Evolutionary conservation across 2,797 vertebrate genomes (phyloP).

Genomic region (Enteromius treurensis): DNA sequence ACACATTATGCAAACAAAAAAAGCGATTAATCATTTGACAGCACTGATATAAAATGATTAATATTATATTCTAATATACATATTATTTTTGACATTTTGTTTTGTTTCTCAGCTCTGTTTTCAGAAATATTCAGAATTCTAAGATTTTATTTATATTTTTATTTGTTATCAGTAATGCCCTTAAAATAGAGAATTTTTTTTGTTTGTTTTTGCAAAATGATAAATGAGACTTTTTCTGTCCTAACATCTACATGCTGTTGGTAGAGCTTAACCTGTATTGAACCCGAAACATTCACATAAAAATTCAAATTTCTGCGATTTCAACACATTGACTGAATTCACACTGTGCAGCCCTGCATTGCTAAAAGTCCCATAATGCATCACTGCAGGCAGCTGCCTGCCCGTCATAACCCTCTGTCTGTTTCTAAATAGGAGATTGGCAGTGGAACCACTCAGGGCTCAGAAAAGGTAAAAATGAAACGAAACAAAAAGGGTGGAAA

Average conservation of each 20-base stretch:
- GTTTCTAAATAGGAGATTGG: constrained; percentile 71
- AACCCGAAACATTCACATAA: not conserved
- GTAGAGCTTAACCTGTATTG: constrained; percentile 7
- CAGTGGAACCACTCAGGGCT: constrained; percentile 67
- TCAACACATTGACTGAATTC: not conserved
- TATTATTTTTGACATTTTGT: not conserved
- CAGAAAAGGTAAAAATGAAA: constrained; percentile 66
- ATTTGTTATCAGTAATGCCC: not conserved
- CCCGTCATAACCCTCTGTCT: constrained; percentile 67
- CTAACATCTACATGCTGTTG: not conserved
- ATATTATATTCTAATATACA: not conserved
- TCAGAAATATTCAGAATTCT: too few species aligned
- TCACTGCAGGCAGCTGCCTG: constrained; percentile 44
- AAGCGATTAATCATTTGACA: too few species aligned
- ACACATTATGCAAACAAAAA: too few species aligned
- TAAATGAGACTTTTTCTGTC: not conserved
- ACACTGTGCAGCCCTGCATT: not conserved
- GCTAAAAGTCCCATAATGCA: constrained; percentile 34
- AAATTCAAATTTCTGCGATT: not conserved
- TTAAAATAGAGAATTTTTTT: not conserved
- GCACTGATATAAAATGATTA: too few species aligned
- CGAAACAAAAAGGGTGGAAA: constrained; percentile 23
- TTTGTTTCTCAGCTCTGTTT: not conserved
- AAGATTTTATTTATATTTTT: too few species aligned
- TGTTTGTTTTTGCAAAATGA: not conserved